Evolutionary conservation across 1,140 invertebrate genomes (phyloP).

Genomic region (Drosophila arizonae): DNA sequence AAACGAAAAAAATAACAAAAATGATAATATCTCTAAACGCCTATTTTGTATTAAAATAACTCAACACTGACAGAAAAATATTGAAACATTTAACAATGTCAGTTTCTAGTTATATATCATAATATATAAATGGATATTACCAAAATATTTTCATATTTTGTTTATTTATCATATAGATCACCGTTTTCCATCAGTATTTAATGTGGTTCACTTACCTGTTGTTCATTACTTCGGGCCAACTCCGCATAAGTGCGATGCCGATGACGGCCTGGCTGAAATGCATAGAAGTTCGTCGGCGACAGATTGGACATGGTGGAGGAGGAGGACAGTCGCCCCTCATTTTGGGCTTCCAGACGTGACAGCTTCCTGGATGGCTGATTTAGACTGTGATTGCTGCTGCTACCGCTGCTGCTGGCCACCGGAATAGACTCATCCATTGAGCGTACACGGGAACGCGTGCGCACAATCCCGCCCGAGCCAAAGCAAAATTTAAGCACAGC

Average conservation of each 20-base stretch:
- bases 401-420: slow-evolving; percentile 11
- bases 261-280: slow-evolving; percentile 61
- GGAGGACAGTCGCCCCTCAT: not conserved
- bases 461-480: slow-evolving; percentile 13
- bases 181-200: too few relatives aligned
- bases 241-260: slow-evolving; percentile 63
- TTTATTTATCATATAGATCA: too few relatives aligned
- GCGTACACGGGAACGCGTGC: slow-evolving; percentile 40
- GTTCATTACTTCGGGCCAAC: slow-evolving; percentile 1
- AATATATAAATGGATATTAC: too few relatives aligned
- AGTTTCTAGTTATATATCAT: too few relatives aligned
- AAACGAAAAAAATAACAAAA: not conserved
- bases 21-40: not conserved
- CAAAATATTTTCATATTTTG: too few relatives aligned
- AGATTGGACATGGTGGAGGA: slow-evolving; percentile 29
- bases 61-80: too few relatives aligned
- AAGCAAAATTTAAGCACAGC: slow-evolving; percentile 14
- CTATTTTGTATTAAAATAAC: not conserved
- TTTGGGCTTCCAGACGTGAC: slow-evolving; percentile 31
- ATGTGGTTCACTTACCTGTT: slow-evolving; percentile 19
- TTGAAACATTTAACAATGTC: too few relatives aligned
- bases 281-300: slow-evolving; percentile 57
- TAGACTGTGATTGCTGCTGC: slow-evolving; percentile 4
- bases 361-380: slow-evolving; percentile 32
- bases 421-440: slow-evolving; percentile 46